Evolutionary conservation across 2,113 vertebrate genomes (phyloP), one percentile per base, ranked within the genome.

Genomic region (Cavia aperea): DNA sequence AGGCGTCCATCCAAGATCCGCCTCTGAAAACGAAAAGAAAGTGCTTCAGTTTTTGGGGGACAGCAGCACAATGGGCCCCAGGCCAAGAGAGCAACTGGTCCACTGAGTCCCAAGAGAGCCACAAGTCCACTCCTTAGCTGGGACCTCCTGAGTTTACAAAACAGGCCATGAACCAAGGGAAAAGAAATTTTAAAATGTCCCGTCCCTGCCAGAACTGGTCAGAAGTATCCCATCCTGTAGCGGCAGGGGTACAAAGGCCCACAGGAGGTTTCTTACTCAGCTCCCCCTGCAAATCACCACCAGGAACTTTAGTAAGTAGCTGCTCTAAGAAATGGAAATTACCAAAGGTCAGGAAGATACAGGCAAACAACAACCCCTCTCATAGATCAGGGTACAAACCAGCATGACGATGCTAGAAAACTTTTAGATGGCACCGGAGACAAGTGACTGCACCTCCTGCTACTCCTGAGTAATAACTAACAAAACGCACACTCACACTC

Each of bases 1-100:
- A 99, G 97, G 96, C 99, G 99, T 90, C 99, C 99, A 97, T 99
- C 99, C 65, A 99, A 97, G 93, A 99, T 98, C 92, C 97, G 97
- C 96, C 98, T 99, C 99, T 99, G 97, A 66, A 98, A 96, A 93
- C 54, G 81, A 92, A 95, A 94, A 95, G 31, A 81, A 94, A 88
- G 8, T n/a, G 16, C 58, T 92, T 84, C 39, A 19, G 56, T 86
- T 58, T 77, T 91, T n/a, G 24, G 90, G 29, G 77, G 46, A 54
- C 9, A 58, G 19, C n/a, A 86, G 23, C 33, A 54, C 23, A 36
- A 26, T 1, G 3, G 19, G 33, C 81, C 54, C 66, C 29, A 8
- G 36, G 49, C 60, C 1, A 7, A 65, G 21, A 84, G 33, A n/a
- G 31, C 24, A 77, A 77, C n/a, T 73, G 29, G 26, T 70, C 75